phyloP scores from a whole-genome alignment of 2,888 invertebrate genomes.

The Sphecodes monilicornis region DNA sequence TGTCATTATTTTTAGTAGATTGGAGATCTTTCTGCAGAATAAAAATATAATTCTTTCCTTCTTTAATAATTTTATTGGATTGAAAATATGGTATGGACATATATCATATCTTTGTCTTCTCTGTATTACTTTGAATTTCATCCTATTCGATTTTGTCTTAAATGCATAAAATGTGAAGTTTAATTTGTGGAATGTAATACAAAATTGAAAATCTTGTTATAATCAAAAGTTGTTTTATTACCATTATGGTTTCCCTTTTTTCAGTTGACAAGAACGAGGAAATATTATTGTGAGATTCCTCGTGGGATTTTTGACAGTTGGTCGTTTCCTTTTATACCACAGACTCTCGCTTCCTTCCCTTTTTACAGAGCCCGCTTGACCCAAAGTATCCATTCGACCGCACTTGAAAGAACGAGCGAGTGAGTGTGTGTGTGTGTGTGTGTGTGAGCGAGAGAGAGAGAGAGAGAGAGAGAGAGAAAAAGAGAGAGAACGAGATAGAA shows the following conservation, averaged over 20 bases:
- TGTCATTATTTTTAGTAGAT: no score
- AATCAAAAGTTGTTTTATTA: background rate
- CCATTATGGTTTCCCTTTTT: background rate
- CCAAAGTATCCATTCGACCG: constrained; percentile 36
- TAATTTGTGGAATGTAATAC: background rate
- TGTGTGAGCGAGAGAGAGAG: background rate
- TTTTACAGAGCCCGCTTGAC: constrained; percentile 9
- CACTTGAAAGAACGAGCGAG: constrained; percentile 15
- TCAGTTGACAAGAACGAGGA: background rate
- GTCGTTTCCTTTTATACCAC: constrained; percentile 28
- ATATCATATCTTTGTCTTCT: no score
- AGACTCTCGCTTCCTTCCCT: constrained; percentile 16
- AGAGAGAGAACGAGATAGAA: constrained; percentile 20
- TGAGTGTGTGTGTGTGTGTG: no score
- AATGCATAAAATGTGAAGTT: no score
- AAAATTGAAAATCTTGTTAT: background rate
- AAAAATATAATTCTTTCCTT: no score
- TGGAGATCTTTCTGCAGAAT: no score
- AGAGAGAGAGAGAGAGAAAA: constrained; percentile 21
- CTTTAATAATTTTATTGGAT: no score
- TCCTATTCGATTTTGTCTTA: no score
- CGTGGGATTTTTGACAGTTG: constrained; percentile 60
- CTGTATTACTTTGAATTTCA: no score
- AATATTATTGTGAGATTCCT: constrained; percentile 39
- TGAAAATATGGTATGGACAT: no score